Percentiles rank a stretch among this genome's conserved stretches.
Evolutionary conservation across 2,797 vertebrate genomes (phyloP).

Genomic region (Pipistrellus pipistrellus): DNA sequence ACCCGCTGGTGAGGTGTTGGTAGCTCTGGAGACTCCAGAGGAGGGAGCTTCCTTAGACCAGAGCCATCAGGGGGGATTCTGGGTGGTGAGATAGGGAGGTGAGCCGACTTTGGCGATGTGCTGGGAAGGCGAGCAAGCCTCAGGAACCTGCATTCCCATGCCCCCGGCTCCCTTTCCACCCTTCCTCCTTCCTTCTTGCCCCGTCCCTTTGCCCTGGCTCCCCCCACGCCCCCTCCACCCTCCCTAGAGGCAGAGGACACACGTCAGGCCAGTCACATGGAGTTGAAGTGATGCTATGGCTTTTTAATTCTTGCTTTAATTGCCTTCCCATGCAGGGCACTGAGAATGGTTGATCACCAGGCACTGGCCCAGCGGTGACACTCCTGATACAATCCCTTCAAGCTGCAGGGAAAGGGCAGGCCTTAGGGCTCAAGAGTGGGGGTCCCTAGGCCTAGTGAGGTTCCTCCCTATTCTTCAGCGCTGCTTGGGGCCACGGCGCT

Average conservation of each 20-base stretch:
- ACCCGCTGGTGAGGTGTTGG: neutral
- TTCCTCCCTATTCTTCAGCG: neutral
- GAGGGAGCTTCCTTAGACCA: neutral
- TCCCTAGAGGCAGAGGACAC: constrained; percentile 65
- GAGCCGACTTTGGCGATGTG: neutral
- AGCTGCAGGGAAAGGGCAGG: neutral
- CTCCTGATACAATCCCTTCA: constrained; percentile 48
- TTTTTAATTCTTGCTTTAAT: constrained; percentile 82
- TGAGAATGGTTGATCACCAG: constrained; percentile 75
- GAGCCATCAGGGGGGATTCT: neutral
- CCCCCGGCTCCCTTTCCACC: neutral
- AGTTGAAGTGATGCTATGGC: constrained; percentile 79
- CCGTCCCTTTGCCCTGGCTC: neutral
- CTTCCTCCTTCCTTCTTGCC: neutral
- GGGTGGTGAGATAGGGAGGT: rapidly evolving
- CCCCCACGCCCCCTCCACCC: neutral
- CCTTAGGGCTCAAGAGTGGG: neutral
- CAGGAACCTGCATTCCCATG: neutral
- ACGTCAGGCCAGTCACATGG: constrained; percentile 69
- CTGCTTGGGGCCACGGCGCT: rapidly evolving
- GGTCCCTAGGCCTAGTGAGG: neutral
- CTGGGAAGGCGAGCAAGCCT: neutral
- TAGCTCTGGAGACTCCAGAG: neutral
- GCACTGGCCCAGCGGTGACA: constrained; percentile 42
- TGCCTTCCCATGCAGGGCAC: constrained; percentile 74